Base-by-base conservation (phyloP, 2,797 vertebrate species). In the Falco peregrinus region DNA sequence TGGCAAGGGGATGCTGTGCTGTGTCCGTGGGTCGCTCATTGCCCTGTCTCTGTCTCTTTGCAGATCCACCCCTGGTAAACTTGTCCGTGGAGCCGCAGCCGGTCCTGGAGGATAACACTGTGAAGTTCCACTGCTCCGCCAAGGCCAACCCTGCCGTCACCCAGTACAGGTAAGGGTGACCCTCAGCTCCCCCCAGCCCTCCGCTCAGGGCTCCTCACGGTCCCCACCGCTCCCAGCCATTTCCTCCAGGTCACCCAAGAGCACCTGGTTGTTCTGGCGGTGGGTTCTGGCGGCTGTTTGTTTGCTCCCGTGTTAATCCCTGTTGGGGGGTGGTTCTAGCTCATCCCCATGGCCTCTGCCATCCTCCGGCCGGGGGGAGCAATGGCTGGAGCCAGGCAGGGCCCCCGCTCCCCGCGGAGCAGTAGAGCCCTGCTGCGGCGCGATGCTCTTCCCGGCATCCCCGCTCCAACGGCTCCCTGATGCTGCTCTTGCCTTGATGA, bases 121-220 rank as follows among this genome's bases (percentile, higher is more conserved):
- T 99, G 95, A 99, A 98, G 71, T 99, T 99, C 97, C 99, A 99
- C 97, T 99, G 99, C 97, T 99, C 99, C 0, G 99, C 99, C 82
- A 99, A 99, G 97, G 99, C 99, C 97, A 99, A 99, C 95, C 99
- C 99, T 6, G 99, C 99, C 0, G 99, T 99, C 95, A 99, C 98
- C 25, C 98, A 98, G 93, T 99, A 99, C 98, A 99, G 99, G 99
- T 99, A 97, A 98, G 98, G 90, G 37, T 37, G 37, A 37, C 37
- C 37, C 37, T 37, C 28, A 1, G 25, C 69, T 29, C 16, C 1
- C 70, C 15, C 43, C 68, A 37, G 13, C 57, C 45, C 88, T 8
- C 29, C 16, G 50, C 37, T 37, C 37, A 43, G 64, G 63, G 25
- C 25, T 77, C 6, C 57, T 53, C 10, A 0, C 5, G 0, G 45